Evolutionary conservation across 2,888 invertebrate genomes (phyloP).

Genomic region (Dinocampus coccinellae): DNA sequence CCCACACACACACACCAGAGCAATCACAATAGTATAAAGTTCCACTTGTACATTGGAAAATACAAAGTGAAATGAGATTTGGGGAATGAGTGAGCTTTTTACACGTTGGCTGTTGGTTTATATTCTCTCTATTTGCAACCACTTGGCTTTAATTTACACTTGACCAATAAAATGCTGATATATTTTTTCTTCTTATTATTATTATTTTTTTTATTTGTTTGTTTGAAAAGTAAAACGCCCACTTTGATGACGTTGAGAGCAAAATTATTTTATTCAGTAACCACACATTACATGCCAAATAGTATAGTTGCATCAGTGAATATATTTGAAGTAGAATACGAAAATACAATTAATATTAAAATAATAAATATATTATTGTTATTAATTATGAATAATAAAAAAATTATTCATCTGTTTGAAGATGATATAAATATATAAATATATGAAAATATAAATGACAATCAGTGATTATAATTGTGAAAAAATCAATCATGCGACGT

Average conservation of each 20-base stretch:
- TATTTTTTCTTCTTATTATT: not conserved
- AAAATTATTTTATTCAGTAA: not conserved
- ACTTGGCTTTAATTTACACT: not conserved
- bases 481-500: constrained; percentile 50
- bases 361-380: not conserved
- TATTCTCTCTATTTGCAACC: not conserved
- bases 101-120: not conserved
- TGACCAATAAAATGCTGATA: not conserved
- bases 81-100: too few relatives aligned
- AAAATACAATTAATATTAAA: not conserved
- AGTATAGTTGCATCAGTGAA: not conserved
- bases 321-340: not conserved
- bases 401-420: too few relatives aligned
- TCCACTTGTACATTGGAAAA: too few relatives aligned
- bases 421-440: too few relatives aligned
- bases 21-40: too few relatives aligned
- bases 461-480: constrained; percentile 6
- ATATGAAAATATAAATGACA: not conserved
- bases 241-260: not conserved
- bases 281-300: not conserved
- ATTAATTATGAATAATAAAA: constrained; percentile 3
- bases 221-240: constrained; percentile 1
- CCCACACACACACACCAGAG: too few relatives aligned
- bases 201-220: not conserved
- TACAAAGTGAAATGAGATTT: too few relatives aligned